These are phyloP conservation scores for Ianthella basta DNA, from an alignment of 37 sponge, comb jelly and placozoan genomes.

Conservation along the genomic window DNA sequence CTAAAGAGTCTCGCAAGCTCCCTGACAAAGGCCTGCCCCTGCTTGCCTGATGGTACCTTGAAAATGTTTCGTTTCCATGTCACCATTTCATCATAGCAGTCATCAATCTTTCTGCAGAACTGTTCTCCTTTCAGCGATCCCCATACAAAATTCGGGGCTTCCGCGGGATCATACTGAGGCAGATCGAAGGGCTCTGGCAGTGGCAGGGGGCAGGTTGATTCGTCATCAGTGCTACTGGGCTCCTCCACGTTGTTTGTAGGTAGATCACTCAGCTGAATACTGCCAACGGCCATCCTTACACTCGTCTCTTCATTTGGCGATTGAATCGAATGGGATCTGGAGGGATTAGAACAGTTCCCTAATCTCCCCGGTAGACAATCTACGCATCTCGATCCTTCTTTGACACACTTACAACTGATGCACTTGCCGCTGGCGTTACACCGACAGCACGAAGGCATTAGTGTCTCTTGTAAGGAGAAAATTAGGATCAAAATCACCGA, in stretches of 20 bases:
- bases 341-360: neutral
- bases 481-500: neutral
- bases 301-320: neutral
- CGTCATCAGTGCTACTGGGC: neutral
- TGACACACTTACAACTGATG: neutral
- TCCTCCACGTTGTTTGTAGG: no score
- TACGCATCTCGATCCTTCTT: constrained; percentile 7
- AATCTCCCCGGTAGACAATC: constrained; percentile 13
- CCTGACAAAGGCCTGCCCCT: constrained; percentile 14
- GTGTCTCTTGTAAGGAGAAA: neutral
- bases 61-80: constrained; percentile 28
- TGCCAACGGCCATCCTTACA: neutral
- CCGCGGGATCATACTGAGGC: neutral
- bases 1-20: neutral
- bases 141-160: constrained; percentile 6
- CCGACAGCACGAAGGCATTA: constrained; percentile 22
- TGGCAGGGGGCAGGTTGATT: neutral
- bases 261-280: neutral
- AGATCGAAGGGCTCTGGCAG: neutral
- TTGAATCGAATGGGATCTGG: neutral
- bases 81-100: constrained; percentile 27
- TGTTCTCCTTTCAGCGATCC: neutral
- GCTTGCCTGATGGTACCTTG: constrained; percentile 18
- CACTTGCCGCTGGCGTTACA: constrained; percentile 28
- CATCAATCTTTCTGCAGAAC: constrained; percentile 1